A percentile compares a stretch with the other conserved stretches of the same genome.
Evolutionary conservation across 2,113 vertebrate species (phyloP).

Genomic region (Tricholaema leucomelas): DNA sequence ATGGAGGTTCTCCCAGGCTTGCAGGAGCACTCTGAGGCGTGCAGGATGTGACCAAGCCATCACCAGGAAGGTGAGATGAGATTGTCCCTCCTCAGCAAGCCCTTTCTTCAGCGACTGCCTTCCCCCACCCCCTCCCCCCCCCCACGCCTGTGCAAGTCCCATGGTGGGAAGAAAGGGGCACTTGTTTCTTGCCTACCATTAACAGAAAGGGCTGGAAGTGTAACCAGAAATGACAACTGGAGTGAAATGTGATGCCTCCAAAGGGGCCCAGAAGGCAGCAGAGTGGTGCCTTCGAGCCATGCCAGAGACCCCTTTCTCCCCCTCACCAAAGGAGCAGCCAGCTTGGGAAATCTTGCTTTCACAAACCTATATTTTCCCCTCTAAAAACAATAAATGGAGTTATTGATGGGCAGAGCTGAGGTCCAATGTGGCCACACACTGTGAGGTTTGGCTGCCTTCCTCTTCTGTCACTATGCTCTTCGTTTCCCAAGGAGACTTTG

Average conservation of each 20-base stretch:
- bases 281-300: background rate
- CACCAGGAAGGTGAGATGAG: background rate
- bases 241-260: slow-evolving; percentile 37
- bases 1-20: background rate
- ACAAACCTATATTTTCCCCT: slow-evolving; percentile 44
- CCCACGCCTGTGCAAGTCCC: rapidly evolving
- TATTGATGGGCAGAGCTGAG: slow-evolving; percentile 49
- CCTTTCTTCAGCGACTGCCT: background rate
- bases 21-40: rapidly evolving
- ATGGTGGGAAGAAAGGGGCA: background rate
- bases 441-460: slow-evolving; percentile 53
- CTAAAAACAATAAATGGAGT: slow-evolving; percentile 63
- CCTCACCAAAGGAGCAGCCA: background rate
- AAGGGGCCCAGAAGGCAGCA: slow-evolving; percentile 41
- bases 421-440: slow-evolving; percentile 48
- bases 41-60: slow-evolving; percentile 27
- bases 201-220: slow-evolving; percentile 32
- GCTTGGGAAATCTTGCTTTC: slow-evolving; percentile 39
- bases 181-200: slow-evolving; percentile 24
- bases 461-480: background rate
- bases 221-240: slow-evolving; percentile 54
- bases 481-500: slow-evolving; percentile 12
- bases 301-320: slow-evolving; percentile 17
- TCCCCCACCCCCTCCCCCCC: background rate
- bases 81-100: background rate